A percentile compares a stretch with the other conserved stretches of the same genome.
phyloP scores from a whole-genome alignment of 2,888 invertebrate genomes.

The Platycheirus albimanus region DNA sequence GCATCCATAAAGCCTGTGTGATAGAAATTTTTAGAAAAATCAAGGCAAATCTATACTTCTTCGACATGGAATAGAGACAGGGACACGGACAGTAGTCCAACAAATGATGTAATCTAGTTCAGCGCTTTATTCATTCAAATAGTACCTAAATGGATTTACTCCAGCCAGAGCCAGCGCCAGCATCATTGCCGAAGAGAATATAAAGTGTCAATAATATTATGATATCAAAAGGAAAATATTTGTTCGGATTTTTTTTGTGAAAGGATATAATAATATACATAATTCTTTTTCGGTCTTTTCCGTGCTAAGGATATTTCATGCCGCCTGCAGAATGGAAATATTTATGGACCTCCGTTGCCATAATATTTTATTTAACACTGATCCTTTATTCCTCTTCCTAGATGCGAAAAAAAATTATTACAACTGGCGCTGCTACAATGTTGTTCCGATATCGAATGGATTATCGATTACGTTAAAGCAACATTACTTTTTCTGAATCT shows the following conservation, averaged over 20 bases:
- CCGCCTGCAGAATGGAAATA: not conserved
- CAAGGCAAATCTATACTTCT: no score
- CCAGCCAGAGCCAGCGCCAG: not conserved
- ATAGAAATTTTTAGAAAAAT: constrained; percentile 18
- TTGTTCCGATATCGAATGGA: constrained; percentile 24
- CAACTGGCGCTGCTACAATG: no score
- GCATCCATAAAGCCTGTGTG: not conserved
- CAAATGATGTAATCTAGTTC: constrained; percentile 33
- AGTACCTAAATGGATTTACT: not conserved
- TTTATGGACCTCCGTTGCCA: not conserved
- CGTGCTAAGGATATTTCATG: not conserved
- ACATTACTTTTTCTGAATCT: constrained; percentile 2
- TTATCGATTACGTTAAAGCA: not conserved
- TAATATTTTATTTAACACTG: constrained; percentile 25
- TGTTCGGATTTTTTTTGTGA: constrained; percentile 26
- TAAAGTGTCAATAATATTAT: constrained; percentile 37
- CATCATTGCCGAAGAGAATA: not conserved
- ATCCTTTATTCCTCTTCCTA: not conserved
- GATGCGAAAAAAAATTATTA: no score
- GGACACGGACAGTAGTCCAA: constrained; percentile 6
- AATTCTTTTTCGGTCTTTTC: not conserved
- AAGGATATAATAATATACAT: not conserved
- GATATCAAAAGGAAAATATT: constrained; percentile 25
- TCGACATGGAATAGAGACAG: no score
- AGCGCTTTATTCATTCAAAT: constrained; percentile 25